Conservation (phyloP, 2,113 vertebrate species). For the Leucopternis melanops region DNA sequence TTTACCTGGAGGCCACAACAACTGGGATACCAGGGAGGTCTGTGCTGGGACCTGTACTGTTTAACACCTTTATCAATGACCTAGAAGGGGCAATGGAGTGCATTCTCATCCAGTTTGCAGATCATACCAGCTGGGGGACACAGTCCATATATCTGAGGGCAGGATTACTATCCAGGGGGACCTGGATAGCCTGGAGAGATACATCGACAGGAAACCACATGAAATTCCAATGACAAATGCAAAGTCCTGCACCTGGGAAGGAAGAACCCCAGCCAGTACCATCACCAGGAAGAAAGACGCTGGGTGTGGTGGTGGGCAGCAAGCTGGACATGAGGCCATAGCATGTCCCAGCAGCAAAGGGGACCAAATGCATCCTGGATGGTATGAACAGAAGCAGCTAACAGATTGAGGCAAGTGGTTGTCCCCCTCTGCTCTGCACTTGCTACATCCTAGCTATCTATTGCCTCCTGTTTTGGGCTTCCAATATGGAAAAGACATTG, state of each 20-base stretch:
- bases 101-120: not conserved
- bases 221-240: not conserved
- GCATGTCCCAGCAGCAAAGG: not conserved
- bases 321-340: not conserved
- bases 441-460: not conserved
- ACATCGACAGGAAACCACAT: not conserved
- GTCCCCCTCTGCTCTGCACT: not conserved
- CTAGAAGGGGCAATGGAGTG: not conserved
- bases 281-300: not conserved
- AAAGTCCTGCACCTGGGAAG: not conserved
- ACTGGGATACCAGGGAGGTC: not conserved
- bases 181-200: not conserved
- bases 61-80: not conserved
- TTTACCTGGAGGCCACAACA: not conserved
- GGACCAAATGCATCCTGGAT: not conserved
- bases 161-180: not conserved
- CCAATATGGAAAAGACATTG: not conserved
- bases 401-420: not conserved
- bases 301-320: not conserved
- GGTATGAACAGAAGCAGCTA: not conserved
- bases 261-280: not conserved
- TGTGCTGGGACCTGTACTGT: not conserved
- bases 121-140: not conserved
- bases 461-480: not conserved
- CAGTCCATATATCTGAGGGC: not conserved